Evolutionary conservation across 2,797 vertebrate genomes (phyloP).

Genomic region (Danio choprae): DNA sequence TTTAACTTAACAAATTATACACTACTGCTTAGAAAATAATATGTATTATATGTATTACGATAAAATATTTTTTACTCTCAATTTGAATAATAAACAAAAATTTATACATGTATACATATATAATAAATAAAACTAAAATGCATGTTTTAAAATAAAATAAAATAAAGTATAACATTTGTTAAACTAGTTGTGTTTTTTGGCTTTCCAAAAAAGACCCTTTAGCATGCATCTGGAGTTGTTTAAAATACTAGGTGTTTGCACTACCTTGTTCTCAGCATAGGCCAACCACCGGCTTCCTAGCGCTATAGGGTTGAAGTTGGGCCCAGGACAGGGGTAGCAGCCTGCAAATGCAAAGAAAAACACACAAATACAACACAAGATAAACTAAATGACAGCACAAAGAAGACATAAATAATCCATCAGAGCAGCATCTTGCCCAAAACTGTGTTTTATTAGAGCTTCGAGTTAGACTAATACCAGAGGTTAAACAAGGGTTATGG

Average conservation of each 20-base stretch:
- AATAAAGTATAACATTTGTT: not conserved
- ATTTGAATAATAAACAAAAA: no score
- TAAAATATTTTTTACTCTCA: no score
- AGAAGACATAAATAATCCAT: slow-evolving; percentile 2
- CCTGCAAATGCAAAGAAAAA: slow-evolving; percentile 78
- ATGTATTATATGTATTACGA: no score
- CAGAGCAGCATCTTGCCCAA: slow-evolving; percentile 8
- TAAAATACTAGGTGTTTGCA: slow-evolving; percentile 23
- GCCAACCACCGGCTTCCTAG: slow-evolving; percentile 96
- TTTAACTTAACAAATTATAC: no score
- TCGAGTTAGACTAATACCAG: slow-evolving; percentile 25
- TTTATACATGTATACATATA: no score
- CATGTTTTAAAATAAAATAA: not conserved
- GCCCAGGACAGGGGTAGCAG: slow-evolving; percentile 96
- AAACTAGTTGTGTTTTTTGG: not conserved
- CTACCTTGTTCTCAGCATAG: slow-evolving; percentile 98
- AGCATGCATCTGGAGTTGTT: not conserved
- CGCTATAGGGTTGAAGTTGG: slow-evolving; percentile 95
- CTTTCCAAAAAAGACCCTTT: slow-evolving; percentile 53
- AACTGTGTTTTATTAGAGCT: slow-evolving; percentile 27
- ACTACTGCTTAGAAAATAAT: no score
- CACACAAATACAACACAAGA: slow-evolving; percentile 24
- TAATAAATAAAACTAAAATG: not conserved
- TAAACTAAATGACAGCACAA: slow-evolving; percentile 24
- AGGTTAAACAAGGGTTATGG: slow-evolving; percentile 68